Base-by-base conservation (phyloP, 2,113 vertebrate species). In the Thunnus maccoyii region DNA sequence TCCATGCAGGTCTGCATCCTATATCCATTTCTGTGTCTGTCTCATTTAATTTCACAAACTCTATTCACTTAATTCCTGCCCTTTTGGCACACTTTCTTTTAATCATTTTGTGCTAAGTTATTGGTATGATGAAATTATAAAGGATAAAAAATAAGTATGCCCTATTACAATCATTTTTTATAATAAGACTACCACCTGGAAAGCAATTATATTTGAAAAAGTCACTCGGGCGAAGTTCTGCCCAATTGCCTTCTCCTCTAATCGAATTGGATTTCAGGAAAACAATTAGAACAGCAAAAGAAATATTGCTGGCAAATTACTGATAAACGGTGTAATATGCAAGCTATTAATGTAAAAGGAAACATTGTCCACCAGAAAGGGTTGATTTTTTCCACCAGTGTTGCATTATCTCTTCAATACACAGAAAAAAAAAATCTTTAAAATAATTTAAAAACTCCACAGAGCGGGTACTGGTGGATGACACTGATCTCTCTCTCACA, bases 161-260 rank as follows among this genome's bases (percentile, higher is more conserved):
- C 16, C 22, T n/a, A 64, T 82, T 79, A 79, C 25, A 81, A 76
- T 78, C 30, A 62, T 15, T 50, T 73, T 57, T 86, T 55, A 79
- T 83, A 69, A 86, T 65, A n/a, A 56, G 30, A 80, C 58, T 51
- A 51, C 32, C 17, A 88, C 69, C 78, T 84, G 80, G 7, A 89
- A 84, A 80, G 46, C 76, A 85, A 89, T 86, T 82, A 76, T 70
- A 77, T 78, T 55, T 61, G 30, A 77, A 86, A 86, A 84, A 71
- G 17, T 22, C 52, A 85, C 71, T 85, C 72, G 78, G 41, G 50
- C 50, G 44, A 51, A 76, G 55, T 79, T 84, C 58, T 79, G 70
- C 63, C 80, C 64, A 78, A 47, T 62, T 71, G 75, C 52, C 27
- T 80, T 8, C 46, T 72, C 75, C 44, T 16, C 14, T 63, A 76